These are phyloP conservation scores for Apamea crenata DNA, from an alignment of 2,888 invertebrate species.

Conservation along the genomic window DNA sequence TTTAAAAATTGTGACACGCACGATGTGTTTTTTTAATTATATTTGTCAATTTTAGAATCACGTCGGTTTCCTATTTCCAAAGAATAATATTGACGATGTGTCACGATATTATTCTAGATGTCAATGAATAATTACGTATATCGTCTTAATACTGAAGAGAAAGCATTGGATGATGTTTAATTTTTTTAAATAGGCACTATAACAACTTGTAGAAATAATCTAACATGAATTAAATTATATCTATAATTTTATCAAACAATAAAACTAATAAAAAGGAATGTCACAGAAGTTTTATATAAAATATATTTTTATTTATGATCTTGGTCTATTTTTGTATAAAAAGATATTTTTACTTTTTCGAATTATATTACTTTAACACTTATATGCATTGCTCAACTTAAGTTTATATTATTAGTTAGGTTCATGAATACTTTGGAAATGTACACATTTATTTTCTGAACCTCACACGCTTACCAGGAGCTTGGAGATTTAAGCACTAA, in stretches of 20 bases:
- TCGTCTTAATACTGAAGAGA: neutral
- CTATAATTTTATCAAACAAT: neutral
- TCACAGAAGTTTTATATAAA: constrained; percentile 44
- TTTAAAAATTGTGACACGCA: neutral
- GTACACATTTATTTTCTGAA: constrained; percentile 37
- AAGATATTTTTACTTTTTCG: constrained; percentile 34
- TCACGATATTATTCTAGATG: constrained; percentile 18
- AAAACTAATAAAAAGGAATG: constrained; percentile 29
- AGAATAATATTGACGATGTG: neutral
- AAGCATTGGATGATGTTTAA: constrained; percentile 1
- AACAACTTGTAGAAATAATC: constrained; percentile 1
- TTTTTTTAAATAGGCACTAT: neutral
- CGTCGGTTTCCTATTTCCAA: neutral
- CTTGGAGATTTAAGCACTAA: constrained; percentile 56
- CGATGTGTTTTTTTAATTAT: constrained; percentile 10
- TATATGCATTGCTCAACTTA: constrained; percentile 63
- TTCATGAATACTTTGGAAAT: constrained; percentile 47
- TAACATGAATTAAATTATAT: neutral
- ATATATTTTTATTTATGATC: constrained; percentile 47
- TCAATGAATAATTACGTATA: neutral
- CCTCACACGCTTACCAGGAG: constrained; percentile 74
- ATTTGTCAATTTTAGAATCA: neutral
- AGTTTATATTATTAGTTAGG: constrained; percentile 58
- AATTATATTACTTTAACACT: constrained; percentile 53
- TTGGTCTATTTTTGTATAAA: constrained; percentile 56